Evolutionary conservation across 2,113 vertebrate genomes (phyloP), one percentile per base, ranked within the genome.

Genomic region (Himantopus leucocephalus): DNA sequence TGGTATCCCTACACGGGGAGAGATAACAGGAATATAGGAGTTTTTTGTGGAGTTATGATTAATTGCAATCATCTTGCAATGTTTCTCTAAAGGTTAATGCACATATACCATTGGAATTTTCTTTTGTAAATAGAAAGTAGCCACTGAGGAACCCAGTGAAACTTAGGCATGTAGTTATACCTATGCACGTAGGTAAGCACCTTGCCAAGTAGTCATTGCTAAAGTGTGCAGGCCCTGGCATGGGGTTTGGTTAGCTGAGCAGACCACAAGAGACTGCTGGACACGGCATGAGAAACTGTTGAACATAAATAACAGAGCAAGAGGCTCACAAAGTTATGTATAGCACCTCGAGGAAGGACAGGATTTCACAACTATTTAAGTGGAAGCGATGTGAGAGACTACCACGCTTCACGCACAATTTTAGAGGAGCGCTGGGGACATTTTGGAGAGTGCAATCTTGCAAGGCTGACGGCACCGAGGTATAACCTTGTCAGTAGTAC

Each of bases 371-470:
- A 14, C 23, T 48, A 23, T 18, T 48, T 29, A 53, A n/a, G 72
- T 47, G 29, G 56, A 64, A 84, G 14, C 12, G 10, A 10, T 55
- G 7, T 37, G 45, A 91, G 32, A 84, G 30, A 48, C 22, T 32
- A 35, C 17, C 39, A 76, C 10, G 21, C 3, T 68, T 43, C 20
- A 34, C 3, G 1, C 15, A 50, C 30, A 32, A 1, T 72, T 86
- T 85, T 20, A 68, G 13, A 24, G 35, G 4, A 39, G 5, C 15
- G 8, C 0, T 48, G 47, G 12, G 16, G 34, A 21, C 15, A 6
- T 30, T 80, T 59, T 43, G 22, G 29, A 29, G 23, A 68, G 13
- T 21, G 32, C 11, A 37, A 4, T 70, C 43, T 56, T 52, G 30
- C 17, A 60, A 85, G 47, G 30, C 30, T 16, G 50, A 41, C 7